phyloP scores from a whole-genome alignment of 2,888 invertebrate genomes.

The Apamea anceps region DNA sequence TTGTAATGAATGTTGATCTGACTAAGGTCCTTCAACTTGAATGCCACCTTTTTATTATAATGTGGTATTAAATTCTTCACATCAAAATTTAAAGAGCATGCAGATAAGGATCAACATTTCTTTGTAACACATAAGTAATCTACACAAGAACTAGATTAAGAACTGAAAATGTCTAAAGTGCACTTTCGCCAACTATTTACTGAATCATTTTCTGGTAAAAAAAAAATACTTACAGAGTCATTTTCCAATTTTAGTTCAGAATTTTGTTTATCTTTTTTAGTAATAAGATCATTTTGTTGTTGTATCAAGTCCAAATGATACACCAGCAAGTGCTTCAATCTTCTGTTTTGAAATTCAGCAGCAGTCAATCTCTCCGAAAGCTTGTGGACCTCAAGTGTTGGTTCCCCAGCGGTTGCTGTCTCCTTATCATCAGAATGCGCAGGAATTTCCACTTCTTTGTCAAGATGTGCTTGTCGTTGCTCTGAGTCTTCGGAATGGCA shows the following conservation, averaged over 20 bases:
- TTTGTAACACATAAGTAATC: background rate
- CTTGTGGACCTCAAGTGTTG: constrained; percentile 70
- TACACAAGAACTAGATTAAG: background rate
- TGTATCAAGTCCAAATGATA: constrained; percentile 97
- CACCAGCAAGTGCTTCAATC: constrained; percentile 94
- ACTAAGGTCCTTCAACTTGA: no score
- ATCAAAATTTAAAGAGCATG: background rate
- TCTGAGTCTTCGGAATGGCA: constrained; percentile 88
- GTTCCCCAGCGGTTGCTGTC: constrained; percentile 59
- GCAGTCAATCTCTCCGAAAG: constrained; percentile 82
- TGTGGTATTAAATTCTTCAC: background rate
- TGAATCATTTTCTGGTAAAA: background rate
- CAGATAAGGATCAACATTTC: background rate
- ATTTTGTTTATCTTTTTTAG: constrained; percentile 94
- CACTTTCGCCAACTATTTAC: background rate
- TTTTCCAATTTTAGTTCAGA: constrained; percentile 94
- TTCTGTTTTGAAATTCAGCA: constrained; percentile 91
- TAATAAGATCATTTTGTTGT: constrained; percentile 96
- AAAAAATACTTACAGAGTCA: constrained; percentile 91
- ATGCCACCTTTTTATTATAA: background rate
- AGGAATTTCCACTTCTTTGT: constrained; percentile 83
- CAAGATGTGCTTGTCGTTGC: constrained; percentile 78
- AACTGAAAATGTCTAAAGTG: background rate
- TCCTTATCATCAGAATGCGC: constrained; percentile 79
- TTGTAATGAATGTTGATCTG: background rate